Base-by-base conservation (phyloP, 2,888 invertebrate genomes). In the Pterobdella sp. region DNA sequence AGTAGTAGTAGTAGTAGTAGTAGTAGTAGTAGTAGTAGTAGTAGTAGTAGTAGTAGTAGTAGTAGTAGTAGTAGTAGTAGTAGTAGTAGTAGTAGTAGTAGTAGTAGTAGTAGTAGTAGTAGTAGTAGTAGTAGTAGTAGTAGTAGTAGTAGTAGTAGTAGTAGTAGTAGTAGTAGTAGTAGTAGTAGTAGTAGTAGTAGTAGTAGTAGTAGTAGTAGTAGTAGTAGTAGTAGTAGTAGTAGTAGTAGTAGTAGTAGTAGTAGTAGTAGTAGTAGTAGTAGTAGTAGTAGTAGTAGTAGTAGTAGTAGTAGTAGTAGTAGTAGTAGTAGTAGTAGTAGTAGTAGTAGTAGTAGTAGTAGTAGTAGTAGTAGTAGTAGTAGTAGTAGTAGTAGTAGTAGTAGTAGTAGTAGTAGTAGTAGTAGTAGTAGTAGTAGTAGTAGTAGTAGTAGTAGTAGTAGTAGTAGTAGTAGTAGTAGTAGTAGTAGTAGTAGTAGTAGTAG, bases 121-220 rank as follows among this genome's bases (percentile, higher is more conserved):
- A 64, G 64, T 31, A 64, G 72, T 14, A 69, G 72, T 56, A 73
- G 71, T n/a, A 74, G 75, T 52, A 73, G 76, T 66, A 69, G 72
- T 34, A 75, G 75, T 52, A 75, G 76, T 31, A 75, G 74, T 26
- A 74, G 74, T 73, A 73, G 76, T 34, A 70, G 75, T 37, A 68
- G 76, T 60, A 67, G 76, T 34, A 68, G 76, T n/a, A 70, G 73
- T 36, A 73, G 73, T 18, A 73, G 73, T n/a, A 73, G 74, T 63
- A 75, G 75, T 1, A 76, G 75, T n/a, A 73, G 74, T 60, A 64
- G 74, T 14, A 68, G 74, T 65, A 68, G 75, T 34, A 60, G 76
- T 31, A 72, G 76, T 26, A 70, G 75, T 68, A 71, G 76, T 18
- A 42, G 74, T 52, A 68, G 69, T 49, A 29, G 76, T 65, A 42